Percentiles rank a stretch among this genome's conserved stretches.
These are phyloP conservation scores for Blastomussa wellsi DNA, from an alignment of 92 coral and sea anemone genomes.

Conservation along the genomic window DNA sequence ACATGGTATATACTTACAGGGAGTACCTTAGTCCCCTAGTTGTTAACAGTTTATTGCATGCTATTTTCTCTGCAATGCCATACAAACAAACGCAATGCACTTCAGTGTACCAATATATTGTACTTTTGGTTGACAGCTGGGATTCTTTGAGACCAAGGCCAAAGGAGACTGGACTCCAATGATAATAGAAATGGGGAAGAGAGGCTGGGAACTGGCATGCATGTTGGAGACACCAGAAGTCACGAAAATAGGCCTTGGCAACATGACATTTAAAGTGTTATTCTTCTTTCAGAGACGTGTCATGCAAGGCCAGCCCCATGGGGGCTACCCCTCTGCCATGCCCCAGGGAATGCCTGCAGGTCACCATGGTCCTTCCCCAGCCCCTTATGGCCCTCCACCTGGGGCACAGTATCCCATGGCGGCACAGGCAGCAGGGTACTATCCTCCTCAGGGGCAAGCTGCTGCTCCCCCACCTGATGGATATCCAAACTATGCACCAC, in stretches of 20 bases:
- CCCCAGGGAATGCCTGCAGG: conserved; percentile 36
- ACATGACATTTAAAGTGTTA: conserved; percentile 83
- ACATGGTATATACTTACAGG: neutral
- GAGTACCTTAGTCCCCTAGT: neutral
- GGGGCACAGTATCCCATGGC: conserved; percentile 52
- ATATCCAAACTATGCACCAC: conserved; percentile 65
- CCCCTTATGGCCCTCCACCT: conserved; percentile 33
- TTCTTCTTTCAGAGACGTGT: conserved; percentile 95
- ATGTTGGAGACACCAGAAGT: conserved; percentile 98
- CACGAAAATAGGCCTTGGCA: conserved; percentile 88
- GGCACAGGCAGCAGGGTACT: conserved; percentile 45
- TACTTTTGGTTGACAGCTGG: conserved; percentile 65
- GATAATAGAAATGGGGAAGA: conserved; percentile 93
- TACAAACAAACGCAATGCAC: neutral
- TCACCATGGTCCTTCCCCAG: conserved; percentile 27
- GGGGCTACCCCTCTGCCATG: conserved; percentile 36
- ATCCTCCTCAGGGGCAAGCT: conserved; percentile 56
- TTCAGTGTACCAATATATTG: neutral
- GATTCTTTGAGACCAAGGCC: conserved; percentile 94
- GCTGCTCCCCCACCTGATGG: conserved; percentile 65
- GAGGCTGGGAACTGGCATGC: conserved; percentile 98
- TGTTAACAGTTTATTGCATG: neutral
- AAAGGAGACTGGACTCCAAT: conserved; percentile 99
- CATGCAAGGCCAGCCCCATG: conserved; percentile 64
- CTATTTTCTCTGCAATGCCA: neutral